Evolutionary conservation across 2,113 vertebrate species (phyloP).

Genomic region (Alethe diademata): DNA sequence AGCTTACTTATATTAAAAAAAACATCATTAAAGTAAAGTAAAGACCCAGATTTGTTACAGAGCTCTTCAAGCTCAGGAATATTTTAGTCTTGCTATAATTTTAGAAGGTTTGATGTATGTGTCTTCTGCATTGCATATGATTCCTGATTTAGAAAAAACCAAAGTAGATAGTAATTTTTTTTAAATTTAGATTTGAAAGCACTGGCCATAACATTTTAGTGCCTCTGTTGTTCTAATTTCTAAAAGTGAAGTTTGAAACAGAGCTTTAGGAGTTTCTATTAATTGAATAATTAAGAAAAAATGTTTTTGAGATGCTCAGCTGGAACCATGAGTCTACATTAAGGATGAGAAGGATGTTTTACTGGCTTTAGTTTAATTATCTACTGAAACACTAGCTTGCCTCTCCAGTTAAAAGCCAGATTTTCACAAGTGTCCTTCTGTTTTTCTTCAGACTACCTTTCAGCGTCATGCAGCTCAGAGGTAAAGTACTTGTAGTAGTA

Average conservation of each 20-base stretch:
- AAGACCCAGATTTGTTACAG: slow-evolving; percentile 24
- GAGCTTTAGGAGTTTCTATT: background rate
- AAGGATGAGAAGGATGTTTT: background rate
- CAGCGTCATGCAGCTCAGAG: background rate
- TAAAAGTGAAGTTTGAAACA: background rate
- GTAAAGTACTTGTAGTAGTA: background rate
- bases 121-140: background rate
- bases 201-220: background rate
- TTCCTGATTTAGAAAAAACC: background rate
- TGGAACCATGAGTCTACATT: background rate
- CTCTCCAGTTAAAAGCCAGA: background rate
- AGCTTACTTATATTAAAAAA: background rate
- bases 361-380: background rate
- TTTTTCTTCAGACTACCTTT: background rate
- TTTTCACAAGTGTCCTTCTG: background rate
- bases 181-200: background rate
- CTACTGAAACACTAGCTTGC: background rate
- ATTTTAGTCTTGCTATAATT: background rate
- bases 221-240: background rate
- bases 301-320: background rate
- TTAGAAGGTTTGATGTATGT: background rate
- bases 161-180: background rate
- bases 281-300: background rate
- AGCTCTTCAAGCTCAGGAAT: slow-evolving; percentile 8
- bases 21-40: background rate